Conservation (phyloP, 2,113 vertebrate genomes). For the Aegithalos caudatus region DNA sequence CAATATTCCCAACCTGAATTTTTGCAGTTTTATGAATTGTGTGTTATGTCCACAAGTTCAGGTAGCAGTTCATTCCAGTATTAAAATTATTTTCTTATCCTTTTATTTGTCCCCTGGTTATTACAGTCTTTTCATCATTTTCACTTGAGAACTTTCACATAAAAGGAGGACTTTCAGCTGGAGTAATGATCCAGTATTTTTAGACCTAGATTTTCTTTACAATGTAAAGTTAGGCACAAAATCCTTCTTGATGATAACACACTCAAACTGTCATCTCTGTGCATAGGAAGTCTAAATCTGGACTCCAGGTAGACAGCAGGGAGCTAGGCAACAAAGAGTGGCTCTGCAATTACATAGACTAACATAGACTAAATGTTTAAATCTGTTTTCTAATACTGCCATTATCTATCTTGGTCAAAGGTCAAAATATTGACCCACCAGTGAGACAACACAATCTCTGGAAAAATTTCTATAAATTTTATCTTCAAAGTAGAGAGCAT, state of each 20-base stretch:
- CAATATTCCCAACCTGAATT: not conserved
- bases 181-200: not conserved
- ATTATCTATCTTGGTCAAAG: not conserved
- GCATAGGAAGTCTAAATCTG: not conserved
- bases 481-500: not conserved
- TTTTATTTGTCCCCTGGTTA: not conserved
- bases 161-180: not conserved
- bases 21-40: not conserved
- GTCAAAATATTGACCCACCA: not conserved
- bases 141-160: not conserved
- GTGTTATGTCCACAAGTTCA: not conserved
- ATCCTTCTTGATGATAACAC: not conserved
- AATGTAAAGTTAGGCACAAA: not conserved
- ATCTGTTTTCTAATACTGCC: not conserved
- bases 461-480: not conserved
- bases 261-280: not conserved
- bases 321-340: not conserved
- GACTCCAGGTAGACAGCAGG: not conserved
- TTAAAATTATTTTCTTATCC: not conserved
- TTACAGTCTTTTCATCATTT: not conserved
- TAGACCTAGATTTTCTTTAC: not conserved
- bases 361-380: not conserved
- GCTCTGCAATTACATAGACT: fast-evolving
- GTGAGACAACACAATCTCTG: not conserved
- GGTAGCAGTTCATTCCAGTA: not conserved